Evolutionary conservation across 1,140 invertebrate species (phyloP), one percentile per base, ranked within the genome.

Genomic region (Lethocerus indicus): DNA sequence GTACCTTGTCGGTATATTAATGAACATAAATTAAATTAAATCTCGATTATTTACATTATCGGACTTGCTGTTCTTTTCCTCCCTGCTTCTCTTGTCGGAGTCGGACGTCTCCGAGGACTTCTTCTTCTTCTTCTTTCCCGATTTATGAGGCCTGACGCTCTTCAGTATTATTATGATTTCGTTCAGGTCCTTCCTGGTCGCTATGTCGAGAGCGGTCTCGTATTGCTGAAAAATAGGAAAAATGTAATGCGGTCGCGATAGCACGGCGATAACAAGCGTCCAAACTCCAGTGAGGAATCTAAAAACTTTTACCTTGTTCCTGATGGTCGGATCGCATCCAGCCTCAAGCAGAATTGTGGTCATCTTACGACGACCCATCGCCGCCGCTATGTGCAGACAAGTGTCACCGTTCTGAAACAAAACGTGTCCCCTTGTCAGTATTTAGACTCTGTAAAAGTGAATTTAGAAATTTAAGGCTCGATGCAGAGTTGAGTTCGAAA

Each of bases 141-240:
- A 32, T 42, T 52, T 52, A 20, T 26, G 26, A 16, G 44, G 35
- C 25, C 52, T 55, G 5, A 46, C 26, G 26, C 26, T 76, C 52
- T 78, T 75, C 6, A 89, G 70, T 42, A 88, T 82, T 53, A 74
- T 71, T 26, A 88, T 72, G 28, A 93, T 86, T 62, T 93, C 87
- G 5, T 72, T 66, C 24, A 87, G 72, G 52, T 82, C 82, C 64
- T 97, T 97, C 27, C 91, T 71, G 6, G 75, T 68, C 0, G 90
- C 87, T 53, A 96, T 94, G 59, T 93, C 89, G 56, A 79, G 71
- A 0, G 91, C 83, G 0, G 86, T 91, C 64, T 97, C 92, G 18
- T 75, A 75, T 72, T 97, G 91, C 66, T 76, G 55, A 43, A 58
- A 59, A 44, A 51, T 37, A 28, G 1, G 28, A 26, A 14, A 41